These are phyloP conservation scores for Mimachlamys varia DNA, from an alignment of 2,888 invertebrate genomes.

Conservation along the genomic window DNA sequence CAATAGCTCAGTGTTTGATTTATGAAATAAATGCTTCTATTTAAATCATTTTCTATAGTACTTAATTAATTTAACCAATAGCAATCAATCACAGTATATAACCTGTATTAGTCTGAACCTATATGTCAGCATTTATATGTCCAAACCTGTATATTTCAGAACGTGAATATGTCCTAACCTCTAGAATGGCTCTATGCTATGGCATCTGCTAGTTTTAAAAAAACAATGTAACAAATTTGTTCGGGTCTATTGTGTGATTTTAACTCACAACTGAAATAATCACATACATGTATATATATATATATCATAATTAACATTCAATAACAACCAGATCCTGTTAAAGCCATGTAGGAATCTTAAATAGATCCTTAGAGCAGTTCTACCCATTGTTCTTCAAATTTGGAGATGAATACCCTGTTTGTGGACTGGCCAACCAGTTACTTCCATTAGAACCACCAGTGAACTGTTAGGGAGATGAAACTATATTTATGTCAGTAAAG, in stretches of 20 bases:
- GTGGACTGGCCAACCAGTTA: not conserved
- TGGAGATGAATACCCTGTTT: not conserved
- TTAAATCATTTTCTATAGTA: no score
- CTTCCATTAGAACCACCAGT: not conserved
- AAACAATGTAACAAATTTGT: not conserved
- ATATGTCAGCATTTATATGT: not conserved
- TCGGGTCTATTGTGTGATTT: not conserved
- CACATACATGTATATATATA: no score
- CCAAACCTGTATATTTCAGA: not conserved
- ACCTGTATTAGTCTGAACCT: no score
- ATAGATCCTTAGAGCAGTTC: not conserved
- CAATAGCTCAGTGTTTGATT: no score
- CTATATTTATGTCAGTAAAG: slow-evolving; percentile 57
- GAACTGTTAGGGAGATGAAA: not conserved
- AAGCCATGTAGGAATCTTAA: not conserved
- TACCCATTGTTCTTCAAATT: not conserved
- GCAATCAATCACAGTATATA: no score
- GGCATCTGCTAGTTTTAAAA: not conserved
- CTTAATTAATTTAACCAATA: no score
- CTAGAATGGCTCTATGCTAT: not conserved
- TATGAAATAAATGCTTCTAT: no score
- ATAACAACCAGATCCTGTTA: not conserved
- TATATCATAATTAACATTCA: not conserved
- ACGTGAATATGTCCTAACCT: not conserved
- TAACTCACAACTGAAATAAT: not conserved